Percentiles rank a stretch among this genome's conserved stretches.
phyloP scores from a whole-genome alignment of 1,140 invertebrate species.

The Bombus superbus region DNA sequence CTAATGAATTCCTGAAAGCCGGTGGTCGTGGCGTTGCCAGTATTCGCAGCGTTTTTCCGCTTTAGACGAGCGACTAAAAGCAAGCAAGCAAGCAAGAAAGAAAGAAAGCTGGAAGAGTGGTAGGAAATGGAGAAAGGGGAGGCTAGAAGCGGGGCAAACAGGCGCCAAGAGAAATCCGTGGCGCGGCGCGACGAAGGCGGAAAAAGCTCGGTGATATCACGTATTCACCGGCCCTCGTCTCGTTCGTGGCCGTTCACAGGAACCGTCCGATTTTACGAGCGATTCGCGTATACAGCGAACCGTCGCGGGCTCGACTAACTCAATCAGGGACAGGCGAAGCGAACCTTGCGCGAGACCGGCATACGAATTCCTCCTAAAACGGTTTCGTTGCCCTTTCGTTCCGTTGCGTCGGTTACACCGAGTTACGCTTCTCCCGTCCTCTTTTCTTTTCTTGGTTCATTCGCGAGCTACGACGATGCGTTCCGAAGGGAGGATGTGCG shows the following conservation, averaged over 20 bases:
- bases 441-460: not conserved
- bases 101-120: not conserved
- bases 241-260: slow-evolving; percentile 7
- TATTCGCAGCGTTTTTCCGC: not conserved
- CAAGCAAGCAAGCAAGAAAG: not conserved
- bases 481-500: not conserved
- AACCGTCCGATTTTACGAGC: slow-evolving; percentile 53
- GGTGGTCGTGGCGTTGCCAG: not conserved
- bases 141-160: no score
- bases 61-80: not conserved
- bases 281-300: slow-evolving; percentile 52
- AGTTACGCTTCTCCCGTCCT: not conserved
- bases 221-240: slow-evolving; percentile 41
- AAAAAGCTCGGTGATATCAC: slow-evolving; percentile 35
- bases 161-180: slow-evolving; percentile 1
- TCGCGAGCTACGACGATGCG: not conserved
- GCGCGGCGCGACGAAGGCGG: not conserved
- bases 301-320: slow-evolving; percentile 47
- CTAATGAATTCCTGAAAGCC: slow-evolving; percentile 38
- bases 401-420: not conserved
- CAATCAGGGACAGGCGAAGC: slow-evolving; percentile 46
- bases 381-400: not conserved
- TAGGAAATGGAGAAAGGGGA: no score
- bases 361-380: slow-evolving; percentile 54
- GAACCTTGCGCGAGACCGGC: slow-evolving; percentile 22